Evolutionary conservation across 2,113 vertebrate species (phyloP).

Genomic region (Solea solea): DNA sequence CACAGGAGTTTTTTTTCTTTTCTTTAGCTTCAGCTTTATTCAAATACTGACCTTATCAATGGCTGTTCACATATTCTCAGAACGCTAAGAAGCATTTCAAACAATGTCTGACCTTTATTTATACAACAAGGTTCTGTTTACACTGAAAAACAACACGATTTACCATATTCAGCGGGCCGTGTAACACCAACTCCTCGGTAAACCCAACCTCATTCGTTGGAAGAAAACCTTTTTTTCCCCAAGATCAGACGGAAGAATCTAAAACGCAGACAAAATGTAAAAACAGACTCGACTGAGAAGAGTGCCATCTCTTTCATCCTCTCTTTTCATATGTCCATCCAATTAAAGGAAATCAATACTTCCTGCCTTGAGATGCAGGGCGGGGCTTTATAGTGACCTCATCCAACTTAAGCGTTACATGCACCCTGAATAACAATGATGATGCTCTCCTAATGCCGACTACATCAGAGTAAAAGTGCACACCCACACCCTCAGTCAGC

Average conservation of each 20-base stretch:
- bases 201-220: background rate
- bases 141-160: conserved; percentile 32
- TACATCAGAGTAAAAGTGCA: conserved; percentile 30
- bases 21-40: conserved; percentile 65
- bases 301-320: conserved; percentile 32
- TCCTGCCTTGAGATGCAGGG: conserved; percentile 66
- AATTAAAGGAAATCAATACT: conserved; percentile 80
- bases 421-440: conserved; percentile 65
- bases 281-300: conserved; percentile 23
- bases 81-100: conserved; percentile 47
- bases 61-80: conserved; percentile 65
- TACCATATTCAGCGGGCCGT: conserved; percentile 18
- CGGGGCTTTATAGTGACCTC: conserved; percentile 62
- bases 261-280: conserved; percentile 4
- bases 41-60: conserved; percentile 81
- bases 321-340: conserved; percentile 65
- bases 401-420: conserved; percentile 41
- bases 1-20: conserved; percentile 32
- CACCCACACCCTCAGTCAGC: background rate
- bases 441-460: conserved; percentile 1
- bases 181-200: background rate
- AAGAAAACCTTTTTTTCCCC: background rate
- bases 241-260: background rate
- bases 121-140: conserved; percentile 55
- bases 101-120: conserved; percentile 72